These are phyloP conservation scores for Gymnothorax javanicus DNA, from an alignment of 2,797 vertebrate genomes.

Conservation along the genomic window DNA sequence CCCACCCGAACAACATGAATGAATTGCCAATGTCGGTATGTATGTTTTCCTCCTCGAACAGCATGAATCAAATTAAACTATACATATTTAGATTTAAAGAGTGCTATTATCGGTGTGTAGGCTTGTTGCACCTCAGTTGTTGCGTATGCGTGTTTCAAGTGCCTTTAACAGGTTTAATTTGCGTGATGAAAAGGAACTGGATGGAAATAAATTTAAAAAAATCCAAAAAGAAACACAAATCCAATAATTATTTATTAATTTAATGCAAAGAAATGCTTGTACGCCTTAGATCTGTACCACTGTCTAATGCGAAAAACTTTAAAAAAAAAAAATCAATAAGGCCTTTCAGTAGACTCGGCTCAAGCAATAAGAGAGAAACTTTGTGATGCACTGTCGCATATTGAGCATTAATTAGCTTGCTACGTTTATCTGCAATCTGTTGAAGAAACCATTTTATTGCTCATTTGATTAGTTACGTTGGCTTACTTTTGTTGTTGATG, in stretches of 20 bases:
- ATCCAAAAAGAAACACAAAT: too few species aligned
- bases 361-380: neutral
- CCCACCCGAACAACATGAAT: too few species aligned
- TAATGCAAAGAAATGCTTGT: neutral
- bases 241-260: neutral
- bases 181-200: neutral
- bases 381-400: neutral
- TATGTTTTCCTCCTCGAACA: neutral
- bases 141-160: neutral
- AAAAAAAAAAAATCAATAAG: neutral
- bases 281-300: neutral
- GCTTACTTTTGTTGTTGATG: constrained; percentile 13
- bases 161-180: neutral
- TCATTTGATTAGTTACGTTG: neutral
- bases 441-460: neutral
- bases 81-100: neutral
- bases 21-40: too few species aligned
- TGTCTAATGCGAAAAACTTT: too few species aligned
- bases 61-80: neutral
- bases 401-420: neutral
- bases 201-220: too few species aligned
- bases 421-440: neutral
- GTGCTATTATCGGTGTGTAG: neutral
- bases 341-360: neutral
- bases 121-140: neutral